These are phyloP conservation scores for Cotesia typhae DNA, from an alignment of 1,140 invertebrate genomes.

Conservation along the genomic window DNA sequence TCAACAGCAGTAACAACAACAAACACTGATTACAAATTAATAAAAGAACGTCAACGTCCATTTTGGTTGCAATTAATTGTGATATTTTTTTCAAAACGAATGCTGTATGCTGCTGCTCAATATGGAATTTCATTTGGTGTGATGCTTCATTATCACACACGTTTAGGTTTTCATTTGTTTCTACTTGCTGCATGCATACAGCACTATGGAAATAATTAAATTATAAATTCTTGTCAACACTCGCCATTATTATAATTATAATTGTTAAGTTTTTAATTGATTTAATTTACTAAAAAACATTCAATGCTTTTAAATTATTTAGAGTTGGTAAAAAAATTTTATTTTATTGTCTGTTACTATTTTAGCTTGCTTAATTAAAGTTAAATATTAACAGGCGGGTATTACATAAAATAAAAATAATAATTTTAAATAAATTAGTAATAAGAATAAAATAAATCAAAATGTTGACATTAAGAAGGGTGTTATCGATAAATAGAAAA, in stretches of 20 bases:
- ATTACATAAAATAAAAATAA: no score
- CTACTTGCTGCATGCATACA: slow-evolving; percentile 47
- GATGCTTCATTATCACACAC: slow-evolving; percentile 45
- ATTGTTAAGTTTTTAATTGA: no score
- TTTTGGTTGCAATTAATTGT: slow-evolving; percentile 47
- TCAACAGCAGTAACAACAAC: slow-evolving; percentile 2
- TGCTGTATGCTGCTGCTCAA: slow-evolving; percentile 46
- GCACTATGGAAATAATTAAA: slow-evolving; percentile 33
- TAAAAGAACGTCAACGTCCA: slow-evolving; percentile 36
- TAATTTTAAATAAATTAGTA: no score
- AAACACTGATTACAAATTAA: slow-evolving; percentile 6
- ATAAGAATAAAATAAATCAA: no score
- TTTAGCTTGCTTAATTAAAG: not conserved
- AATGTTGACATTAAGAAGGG: no score
- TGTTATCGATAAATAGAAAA: not conserved
- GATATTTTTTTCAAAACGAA: slow-evolving; percentile 48
- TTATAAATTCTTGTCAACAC: slow-evolving; percentile 13
- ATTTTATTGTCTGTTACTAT: not conserved
- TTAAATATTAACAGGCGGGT: no score
- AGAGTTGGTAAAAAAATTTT: no score
- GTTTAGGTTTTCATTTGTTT: slow-evolving; percentile 45
- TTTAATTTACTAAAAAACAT: no score
- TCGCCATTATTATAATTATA: not conserved
- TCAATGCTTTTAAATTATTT: no score
- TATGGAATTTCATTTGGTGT: slow-evolving; percentile 44